phyloP scores from a whole-genome alignment of 2,888 invertebrate genomes.

The Fragum sueziense region DNA sequence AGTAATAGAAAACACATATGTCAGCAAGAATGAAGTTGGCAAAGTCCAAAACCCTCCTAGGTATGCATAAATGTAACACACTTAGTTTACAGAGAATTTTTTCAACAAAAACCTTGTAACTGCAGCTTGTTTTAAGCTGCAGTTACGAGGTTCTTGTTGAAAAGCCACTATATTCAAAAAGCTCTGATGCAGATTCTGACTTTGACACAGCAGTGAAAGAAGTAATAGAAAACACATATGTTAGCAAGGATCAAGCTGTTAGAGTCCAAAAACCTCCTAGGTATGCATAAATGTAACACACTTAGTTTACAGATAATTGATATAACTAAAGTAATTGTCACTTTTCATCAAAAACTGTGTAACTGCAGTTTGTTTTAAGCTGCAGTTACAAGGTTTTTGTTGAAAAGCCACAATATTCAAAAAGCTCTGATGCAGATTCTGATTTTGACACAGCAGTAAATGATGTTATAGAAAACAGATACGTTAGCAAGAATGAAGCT shows the following conservation, averaged over 20 bases:
- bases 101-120: too few relatives aligned
- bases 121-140: too few relatives aligned
- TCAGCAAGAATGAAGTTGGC: neutral
- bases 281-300: too few relatives aligned
- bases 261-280: neutral
- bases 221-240: conserved; percentile 44
- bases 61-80: too few relatives aligned
- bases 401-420: too few relatives aligned
- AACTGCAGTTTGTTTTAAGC: too few relatives aligned
- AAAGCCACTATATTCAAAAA: conserved; percentile 50
- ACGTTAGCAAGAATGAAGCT: neutral
- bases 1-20: conserved; percentile 44
- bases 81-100: too few relatives aligned
- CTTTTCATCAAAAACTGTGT: too few relatives aligned
- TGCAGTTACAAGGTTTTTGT: too few relatives aligned
- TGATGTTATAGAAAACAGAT: conserved; percentile 51
- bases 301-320: too few relatives aligned
- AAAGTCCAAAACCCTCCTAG: neutral
- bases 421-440: conserved; percentile 70
- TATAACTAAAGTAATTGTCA: too few relatives aligned
- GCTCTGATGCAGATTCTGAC: conserved; percentile 73
- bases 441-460: conserved; percentile 71
- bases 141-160: too few relatives aligned
- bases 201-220: conserved; percentile 70
- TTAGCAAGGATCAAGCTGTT: neutral